Base-by-base conservation (phyloP, 2,113 vertebrate genomes). In the Leptosomus discolor region DNA sequence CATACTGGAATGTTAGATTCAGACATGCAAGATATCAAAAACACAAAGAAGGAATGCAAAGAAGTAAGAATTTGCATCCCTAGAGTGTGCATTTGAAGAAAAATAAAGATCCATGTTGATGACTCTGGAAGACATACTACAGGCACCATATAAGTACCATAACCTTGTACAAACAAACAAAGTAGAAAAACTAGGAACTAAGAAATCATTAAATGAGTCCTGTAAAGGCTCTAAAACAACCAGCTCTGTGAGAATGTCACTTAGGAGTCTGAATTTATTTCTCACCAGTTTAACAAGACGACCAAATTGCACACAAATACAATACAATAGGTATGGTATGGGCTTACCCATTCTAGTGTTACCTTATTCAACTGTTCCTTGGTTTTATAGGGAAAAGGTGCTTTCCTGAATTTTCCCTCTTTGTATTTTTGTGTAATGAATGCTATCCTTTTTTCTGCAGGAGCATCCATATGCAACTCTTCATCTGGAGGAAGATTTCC, bases 381-480 rank as follows among this genome's bases (percentile, higher is more conserved):
- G 78, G 98, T 98, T 92, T 86, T 98, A 92, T 94, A 98, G 45
- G 79, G 91, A 97, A 97, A 94, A 97, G 98, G 95, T 78, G 97
- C 93, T 96, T 97, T 98, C 61, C 98, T 97, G 97, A 99, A 99
- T 96, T 98, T 99, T 96, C 99, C 98, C 91, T 99, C 99, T 91
- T 98, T 98, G 98, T 99, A 99, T 97, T 99, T 99, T 94, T 99
- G 98, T 71, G 98, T 99, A 93, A 99, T 98, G 95, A 99, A 99
- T 7, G 91, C 96, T 95, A 99, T 98, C 7, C 99, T 98, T 97
- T 98, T 98, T 97, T 99, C 99, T 7, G 97, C 94, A 15, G 98
- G 97, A 5, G 98, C 98, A 68, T 98, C 98, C 85, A 97, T 88
- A 63, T 97, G 96, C 86, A 99, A 95, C 69, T 98, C 98, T 93